A percentile compares a stretch with the other conserved stretches of the same genome.
Conservation (phyloP, 2,113 vertebrate genomes). For the Pica pica region DNA sequence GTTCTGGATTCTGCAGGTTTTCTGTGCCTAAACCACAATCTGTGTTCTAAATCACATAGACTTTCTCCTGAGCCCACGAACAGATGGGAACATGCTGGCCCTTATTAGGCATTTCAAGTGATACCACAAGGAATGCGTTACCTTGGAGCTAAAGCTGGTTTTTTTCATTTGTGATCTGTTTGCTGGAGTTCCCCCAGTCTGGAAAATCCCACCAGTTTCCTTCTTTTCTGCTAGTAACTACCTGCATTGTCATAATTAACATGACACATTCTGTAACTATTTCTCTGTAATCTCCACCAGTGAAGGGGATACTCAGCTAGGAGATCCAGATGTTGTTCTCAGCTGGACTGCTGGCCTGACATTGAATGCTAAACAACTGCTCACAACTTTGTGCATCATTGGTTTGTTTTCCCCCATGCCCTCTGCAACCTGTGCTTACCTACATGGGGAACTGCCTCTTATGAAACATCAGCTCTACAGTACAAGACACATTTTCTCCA, state of each 20-base stretch:
- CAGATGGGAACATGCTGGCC: background rate
- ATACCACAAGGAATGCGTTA: background rate
- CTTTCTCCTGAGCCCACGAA: background rate
- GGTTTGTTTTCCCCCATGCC: accelerated
- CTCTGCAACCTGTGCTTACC: background rate
- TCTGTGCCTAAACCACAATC: background rate
- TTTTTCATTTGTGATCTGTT: background rate
- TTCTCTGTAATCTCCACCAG: background rate
- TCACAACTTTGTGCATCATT: background rate
- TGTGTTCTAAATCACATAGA: background rate
- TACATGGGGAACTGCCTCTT: background rate
- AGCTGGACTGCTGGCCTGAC: background rate
- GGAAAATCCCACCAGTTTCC: slow-evolving; percentile 11
- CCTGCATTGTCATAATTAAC: slow-evolving; percentile 20
- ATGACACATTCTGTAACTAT: background rate
- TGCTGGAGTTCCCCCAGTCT: slow-evolving; percentile 5
- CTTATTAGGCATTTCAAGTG: background rate
- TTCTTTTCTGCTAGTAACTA: slow-evolving; percentile 27
- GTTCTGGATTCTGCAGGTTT: background rate
- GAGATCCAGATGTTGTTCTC: background rate
- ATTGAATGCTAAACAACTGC: background rate
- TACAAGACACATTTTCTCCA: background rate
- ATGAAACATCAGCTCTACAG: background rate
- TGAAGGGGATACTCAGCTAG: background rate
- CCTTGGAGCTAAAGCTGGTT: slow-evolving; percentile 26